These are phyloP conservation scores for Macrotrachela quadricornifera DNA, from an alignment of 1,140 invertebrate genomes.

Conservation along the genomic window DNA sequence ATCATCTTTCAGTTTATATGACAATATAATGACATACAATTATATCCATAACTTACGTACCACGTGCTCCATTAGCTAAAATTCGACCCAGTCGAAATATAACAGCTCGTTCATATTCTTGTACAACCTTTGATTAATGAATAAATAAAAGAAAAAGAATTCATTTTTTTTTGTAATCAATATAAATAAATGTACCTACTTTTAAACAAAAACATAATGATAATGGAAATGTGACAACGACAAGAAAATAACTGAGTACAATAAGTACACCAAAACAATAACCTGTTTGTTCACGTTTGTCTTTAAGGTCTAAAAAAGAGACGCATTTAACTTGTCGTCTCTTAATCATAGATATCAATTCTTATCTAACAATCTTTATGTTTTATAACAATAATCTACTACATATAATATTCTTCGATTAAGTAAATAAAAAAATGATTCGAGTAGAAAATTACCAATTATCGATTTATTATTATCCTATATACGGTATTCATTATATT, in stretches of 20 bases:
- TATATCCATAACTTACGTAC: constrained; percentile 19
- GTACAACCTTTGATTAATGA: background rate
- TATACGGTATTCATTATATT: too few species aligned
- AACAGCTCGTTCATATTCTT: background rate
- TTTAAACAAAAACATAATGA: constrained; percentile 82
- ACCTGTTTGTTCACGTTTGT: too few species aligned
- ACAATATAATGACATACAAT: background rate
- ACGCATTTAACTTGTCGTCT: too few species aligned
- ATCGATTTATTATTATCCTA: too few species aligned
- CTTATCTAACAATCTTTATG: too few species aligned
- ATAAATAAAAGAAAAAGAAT: background rate
- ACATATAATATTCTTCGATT: too few species aligned
- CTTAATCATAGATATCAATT: too few species aligned
- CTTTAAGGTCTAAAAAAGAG: too few species aligned
- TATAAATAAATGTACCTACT: constrained; percentile 37
- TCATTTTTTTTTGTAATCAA: constrained; percentile 11
- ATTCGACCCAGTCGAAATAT: background rate
- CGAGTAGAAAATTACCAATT: too few species aligned
- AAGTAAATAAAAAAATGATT: too few species aligned
- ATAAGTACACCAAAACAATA: background rate
- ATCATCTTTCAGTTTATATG: too few species aligned
- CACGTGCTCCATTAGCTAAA: constrained; percentile 30
- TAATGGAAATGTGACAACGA: constrained; percentile 55
- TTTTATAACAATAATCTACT: too few species aligned
- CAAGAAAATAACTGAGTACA: constrained; percentile 33